phyloP scores from a whole-genome alignment of 2,113 vertebrate species.

The Abramis brama region DNA sequence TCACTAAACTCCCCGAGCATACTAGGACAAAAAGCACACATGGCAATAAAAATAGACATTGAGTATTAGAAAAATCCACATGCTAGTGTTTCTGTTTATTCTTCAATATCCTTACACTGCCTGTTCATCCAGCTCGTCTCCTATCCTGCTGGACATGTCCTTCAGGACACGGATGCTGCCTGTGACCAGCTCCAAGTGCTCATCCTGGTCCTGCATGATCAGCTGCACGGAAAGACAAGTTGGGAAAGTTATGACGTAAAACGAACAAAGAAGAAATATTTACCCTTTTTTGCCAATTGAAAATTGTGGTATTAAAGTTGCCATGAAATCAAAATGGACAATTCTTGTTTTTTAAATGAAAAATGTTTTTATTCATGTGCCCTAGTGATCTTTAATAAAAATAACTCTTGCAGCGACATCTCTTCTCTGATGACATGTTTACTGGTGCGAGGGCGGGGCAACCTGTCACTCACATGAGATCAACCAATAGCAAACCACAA shows the following conservation, averaged over 20 bases:
- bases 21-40: slow-evolving; percentile 61
- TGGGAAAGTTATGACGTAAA: not conserved
- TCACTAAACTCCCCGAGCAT: slow-evolving; percentile 80
- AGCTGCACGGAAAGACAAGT: slow-evolving; percentile 66
- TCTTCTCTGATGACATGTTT: no score
- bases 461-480: no score
- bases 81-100: not conserved
- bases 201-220: slow-evolving; percentile 82
- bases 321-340: no score
- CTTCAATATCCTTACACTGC: slow-evolving; percentile 69
- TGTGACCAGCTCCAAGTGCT: slow-evolving; percentile 82
- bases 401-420: no score
- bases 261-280: not conserved
- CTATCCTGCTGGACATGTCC: slow-evolving; percentile 79
- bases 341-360: no score
- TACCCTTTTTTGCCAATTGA: not conserved
- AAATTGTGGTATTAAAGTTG: not conserved
- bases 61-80: not conserved
- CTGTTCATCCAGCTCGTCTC: slow-evolving; percentile 84
- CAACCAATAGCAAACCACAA: no score
- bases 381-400: no score
- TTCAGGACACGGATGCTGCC: slow-evolving; percentile 83
- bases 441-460: no score
- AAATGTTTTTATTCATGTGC: no score
- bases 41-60: slow-evolving; percentile 2